These are phyloP conservation scores for Cynaeus angustus DNA, from an alignment of 2,888 invertebrate species.

Conservation along the genomic window DNA sequence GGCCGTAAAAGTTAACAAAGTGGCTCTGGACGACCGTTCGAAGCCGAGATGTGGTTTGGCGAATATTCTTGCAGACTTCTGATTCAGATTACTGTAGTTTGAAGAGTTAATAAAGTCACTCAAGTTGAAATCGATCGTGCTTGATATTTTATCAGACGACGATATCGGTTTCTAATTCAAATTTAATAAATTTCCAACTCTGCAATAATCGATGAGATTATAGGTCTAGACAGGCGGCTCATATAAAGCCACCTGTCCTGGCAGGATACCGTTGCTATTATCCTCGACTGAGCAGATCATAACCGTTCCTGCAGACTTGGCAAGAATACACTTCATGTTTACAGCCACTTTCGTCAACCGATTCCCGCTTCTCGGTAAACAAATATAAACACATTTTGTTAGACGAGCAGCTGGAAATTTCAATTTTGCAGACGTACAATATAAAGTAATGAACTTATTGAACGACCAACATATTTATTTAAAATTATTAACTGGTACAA, in stretches of 20 bases:
- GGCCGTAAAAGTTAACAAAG: constrained; percentile 41
- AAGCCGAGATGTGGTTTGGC: constrained; percentile 1
- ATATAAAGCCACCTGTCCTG: constrained; percentile 36
- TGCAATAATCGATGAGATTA: constrained; percentile 41
- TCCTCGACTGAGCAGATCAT: constrained; percentile 19
- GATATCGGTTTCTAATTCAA: constrained; percentile 24
- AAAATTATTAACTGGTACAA: too few relatives aligned
- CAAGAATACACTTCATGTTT: constrained; percentile 6
- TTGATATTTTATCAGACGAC: neutral
- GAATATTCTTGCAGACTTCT: too few relatives aligned
- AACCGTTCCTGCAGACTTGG: constrained; percentile 30
- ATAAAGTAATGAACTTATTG: too few relatives aligned
- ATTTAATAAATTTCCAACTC: constrained; percentile 29
- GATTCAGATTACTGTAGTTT: too few relatives aligned
- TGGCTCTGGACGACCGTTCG: constrained; percentile 40
- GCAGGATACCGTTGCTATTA: constrained; percentile 33
- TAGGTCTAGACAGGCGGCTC: constrained; percentile 41
- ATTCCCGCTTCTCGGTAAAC: too few relatives aligned
- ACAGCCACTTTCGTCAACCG: neutral
- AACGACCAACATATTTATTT: too few relatives aligned
- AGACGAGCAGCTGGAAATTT: too few relatives aligned
- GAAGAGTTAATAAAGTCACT: neutral
- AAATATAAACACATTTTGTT: too few relatives aligned
- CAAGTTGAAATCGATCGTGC: neutral
- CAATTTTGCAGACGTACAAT: too few relatives aligned